Conservation (phyloP, 2,888 invertebrate species). For the Tetragnatha montana region DNA sequence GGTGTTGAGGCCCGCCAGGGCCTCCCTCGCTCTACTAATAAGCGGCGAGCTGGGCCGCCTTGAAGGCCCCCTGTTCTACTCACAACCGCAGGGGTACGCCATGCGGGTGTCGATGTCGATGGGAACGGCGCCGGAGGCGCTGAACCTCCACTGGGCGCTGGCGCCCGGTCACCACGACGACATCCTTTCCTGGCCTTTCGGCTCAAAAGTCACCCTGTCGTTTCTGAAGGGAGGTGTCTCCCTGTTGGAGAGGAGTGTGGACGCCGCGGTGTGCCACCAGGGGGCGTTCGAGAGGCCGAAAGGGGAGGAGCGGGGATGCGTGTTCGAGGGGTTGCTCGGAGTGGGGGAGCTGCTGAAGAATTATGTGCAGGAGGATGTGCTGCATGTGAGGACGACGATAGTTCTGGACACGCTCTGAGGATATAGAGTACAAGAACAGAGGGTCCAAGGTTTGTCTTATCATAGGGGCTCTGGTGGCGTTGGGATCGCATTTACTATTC, state of each 20-base stretch:
- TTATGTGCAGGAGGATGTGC: constrained; percentile 38
- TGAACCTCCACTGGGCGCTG: constrained; percentile 58
- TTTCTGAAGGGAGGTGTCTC: constrained; percentile 10
- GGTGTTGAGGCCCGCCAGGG: constrained; percentile 26
- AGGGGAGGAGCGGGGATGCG: constrained; percentile 56
- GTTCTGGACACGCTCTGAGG: neutral
- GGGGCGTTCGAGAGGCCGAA: constrained; percentile 60
- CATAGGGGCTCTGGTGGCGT: too few species aligned
- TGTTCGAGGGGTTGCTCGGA: constrained; percentile 49
- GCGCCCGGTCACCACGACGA: constrained; percentile 51
- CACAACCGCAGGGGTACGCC: constrained; percentile 66
- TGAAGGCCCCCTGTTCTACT: constrained; percentile 66
- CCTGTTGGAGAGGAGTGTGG: constrained; percentile 48
- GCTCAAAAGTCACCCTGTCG: constrained; percentile 23
- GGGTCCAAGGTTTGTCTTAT: too few species aligned
- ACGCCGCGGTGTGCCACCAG: constrained; percentile 56
- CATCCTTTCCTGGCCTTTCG: constrained; percentile 64
- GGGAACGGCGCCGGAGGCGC: neutral
- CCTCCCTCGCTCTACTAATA: constrained; percentile 17
- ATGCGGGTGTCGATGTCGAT: constrained; percentile 51
- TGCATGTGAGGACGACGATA: constrained; percentile 29
- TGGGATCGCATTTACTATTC: too few species aligned
- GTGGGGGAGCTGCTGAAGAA: constrained; percentile 19
- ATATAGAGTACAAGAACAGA: too few species aligned
- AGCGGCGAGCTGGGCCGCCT: constrained; percentile 50